Evolutionary conservation across 2,113 vertebrate genomes (phyloP).

Genomic region (Macheiramphus alcinus): DNA sequence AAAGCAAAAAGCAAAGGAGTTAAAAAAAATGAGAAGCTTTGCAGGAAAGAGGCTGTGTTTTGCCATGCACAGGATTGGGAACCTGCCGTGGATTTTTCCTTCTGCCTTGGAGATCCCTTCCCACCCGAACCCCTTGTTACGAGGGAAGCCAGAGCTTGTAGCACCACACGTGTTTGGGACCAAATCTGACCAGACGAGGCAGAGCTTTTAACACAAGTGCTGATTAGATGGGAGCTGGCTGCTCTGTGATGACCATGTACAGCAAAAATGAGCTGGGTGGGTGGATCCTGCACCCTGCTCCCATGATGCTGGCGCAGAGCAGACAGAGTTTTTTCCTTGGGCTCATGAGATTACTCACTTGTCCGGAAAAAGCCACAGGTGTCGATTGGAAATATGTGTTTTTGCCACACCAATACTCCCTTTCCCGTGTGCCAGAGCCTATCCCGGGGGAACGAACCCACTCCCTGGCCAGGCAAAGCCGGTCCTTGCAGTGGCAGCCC

Average conservation of each 20-base stretch:
- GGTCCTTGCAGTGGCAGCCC: not conserved
- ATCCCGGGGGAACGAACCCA: rapidly evolving
- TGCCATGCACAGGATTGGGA: rapidly evolving
- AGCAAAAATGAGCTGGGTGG: rapidly evolving
- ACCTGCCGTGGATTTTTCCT: rapidly evolving
- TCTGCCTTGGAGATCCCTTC: not conserved
- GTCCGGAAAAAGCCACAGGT: not conserved
- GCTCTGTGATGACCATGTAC: rapidly evolving
- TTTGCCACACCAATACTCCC: rapidly evolving
- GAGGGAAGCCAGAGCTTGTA: rapidly evolving
- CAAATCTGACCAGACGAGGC: not conserved
- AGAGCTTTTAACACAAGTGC: not conserved
- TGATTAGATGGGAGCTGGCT: rapidly evolving
- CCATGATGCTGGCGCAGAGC: rapidly evolving
- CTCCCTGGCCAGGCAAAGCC: rapidly evolving
- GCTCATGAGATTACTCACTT: not conserved
- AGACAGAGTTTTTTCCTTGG: not conserved
- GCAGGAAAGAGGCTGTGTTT: not conserved
- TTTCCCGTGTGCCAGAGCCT: rapidly evolving
- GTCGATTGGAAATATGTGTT: rapidly evolving
- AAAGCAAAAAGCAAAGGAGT: not conserved
- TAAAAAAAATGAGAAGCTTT: not conserved
- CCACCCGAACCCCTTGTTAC: rapidly evolving
- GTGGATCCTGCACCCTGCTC: not conserved
- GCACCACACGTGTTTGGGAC: rapidly evolving